Conservation (phyloP, 2,888 invertebrate species). For the Eilema caniola region DNA sequence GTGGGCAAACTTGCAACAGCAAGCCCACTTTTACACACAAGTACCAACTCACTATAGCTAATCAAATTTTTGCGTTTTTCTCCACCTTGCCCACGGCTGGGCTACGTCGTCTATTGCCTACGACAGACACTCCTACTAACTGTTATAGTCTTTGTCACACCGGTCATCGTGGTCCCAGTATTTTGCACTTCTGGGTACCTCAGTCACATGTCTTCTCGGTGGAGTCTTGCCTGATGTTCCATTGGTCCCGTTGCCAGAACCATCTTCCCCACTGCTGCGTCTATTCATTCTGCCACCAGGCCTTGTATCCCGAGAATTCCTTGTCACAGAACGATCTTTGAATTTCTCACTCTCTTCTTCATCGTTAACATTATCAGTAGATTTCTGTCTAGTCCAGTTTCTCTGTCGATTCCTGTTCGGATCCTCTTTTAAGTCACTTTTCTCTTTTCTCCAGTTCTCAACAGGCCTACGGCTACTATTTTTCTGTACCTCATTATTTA, state of each 20-base stretch:
- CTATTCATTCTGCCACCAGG: constrained; percentile 54
- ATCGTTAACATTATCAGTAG: constrained; percentile 68
- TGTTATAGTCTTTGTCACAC: constrained; percentile 80
- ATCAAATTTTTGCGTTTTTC: neutral
- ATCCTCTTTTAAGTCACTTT: constrained; percentile 65
- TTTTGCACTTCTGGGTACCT: constrained; percentile 78
- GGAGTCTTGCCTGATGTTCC: constrained; percentile 58
- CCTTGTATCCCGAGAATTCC: constrained; percentile 60
- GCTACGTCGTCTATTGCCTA: constrained; percentile 22
- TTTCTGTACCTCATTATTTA: constrained; percentile 76
- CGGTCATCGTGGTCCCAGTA: constrained; percentile 84
- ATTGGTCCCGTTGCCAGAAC: constrained; percentile 11
- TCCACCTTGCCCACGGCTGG: constrained; percentile 16
- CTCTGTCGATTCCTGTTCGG: constrained; percentile 66
- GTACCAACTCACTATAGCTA: constrained; percentile 4
- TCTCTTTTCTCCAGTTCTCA: constrained; percentile 79
- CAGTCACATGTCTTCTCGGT: constrained; percentile 70
- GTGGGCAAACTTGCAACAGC: neutral
- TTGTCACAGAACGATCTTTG: constrained; percentile 50
- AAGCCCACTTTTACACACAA: constrained; percentile 12
- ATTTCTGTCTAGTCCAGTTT: constrained; percentile 73
- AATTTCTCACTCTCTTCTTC: constrained; percentile 66
- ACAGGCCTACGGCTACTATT: constrained; percentile 62
- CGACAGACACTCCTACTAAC: constrained; percentile 65
- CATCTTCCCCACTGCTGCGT: constrained; percentile 67